Percentiles rank a stretch among this genome's conserved stretches.
phyloP scores from a whole-genome alignment of 2,888 invertebrate genomes.

The Drosophila multiciliata region DNA sequence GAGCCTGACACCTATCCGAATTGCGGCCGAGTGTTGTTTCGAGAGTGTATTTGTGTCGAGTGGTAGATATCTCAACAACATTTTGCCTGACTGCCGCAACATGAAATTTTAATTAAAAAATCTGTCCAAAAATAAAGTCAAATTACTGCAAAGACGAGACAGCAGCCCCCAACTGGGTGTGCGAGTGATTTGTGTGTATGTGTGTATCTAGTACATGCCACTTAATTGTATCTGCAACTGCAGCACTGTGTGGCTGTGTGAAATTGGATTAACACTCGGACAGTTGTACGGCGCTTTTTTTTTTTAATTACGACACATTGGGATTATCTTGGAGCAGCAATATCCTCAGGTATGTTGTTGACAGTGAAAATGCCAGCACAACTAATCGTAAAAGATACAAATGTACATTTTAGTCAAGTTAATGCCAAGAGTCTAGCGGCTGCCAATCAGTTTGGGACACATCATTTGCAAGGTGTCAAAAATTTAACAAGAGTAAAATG shows the following conservation, averaged over 20 bases:
- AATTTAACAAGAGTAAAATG: not conserved
- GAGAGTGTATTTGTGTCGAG: constrained; percentile 34
- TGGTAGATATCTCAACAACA: constrained; percentile 57
- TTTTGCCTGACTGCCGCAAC: constrained; percentile 57
- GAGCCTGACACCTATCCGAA: constrained; percentile 51
- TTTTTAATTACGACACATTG: constrained; percentile 69
- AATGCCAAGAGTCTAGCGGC: constrained; percentile 10
- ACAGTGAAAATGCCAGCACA: constrained; percentile 20
- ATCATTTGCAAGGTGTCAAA: constrained; percentile 20
- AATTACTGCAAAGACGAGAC: constrained; percentile 50
- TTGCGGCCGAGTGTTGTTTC: constrained; percentile 22
- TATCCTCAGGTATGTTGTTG: constrained; percentile 40
- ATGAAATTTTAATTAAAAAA: constrained; percentile 80
- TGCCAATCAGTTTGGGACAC: constrained; percentile 28
- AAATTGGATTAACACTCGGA: constrained; percentile 74
- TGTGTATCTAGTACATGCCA: constrained; percentile 13
- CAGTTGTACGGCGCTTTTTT: constrained; percentile 63
- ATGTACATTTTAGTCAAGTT: constrained; percentile 25
- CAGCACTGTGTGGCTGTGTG: constrained; percentile 44
- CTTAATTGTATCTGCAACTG: constrained; percentile 45
- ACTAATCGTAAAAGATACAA: constrained; percentile 34
- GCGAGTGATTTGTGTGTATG: not conserved
- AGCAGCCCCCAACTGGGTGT: constrained; percentile 11
- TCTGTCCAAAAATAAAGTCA: constrained; percentile 73
- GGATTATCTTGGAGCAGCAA: constrained; percentile 44